These are phyloP conservation scores for Metridium senile DNA, from an alignment of 92 coral and sea anemone species.

Conservation along the genomic window DNA sequence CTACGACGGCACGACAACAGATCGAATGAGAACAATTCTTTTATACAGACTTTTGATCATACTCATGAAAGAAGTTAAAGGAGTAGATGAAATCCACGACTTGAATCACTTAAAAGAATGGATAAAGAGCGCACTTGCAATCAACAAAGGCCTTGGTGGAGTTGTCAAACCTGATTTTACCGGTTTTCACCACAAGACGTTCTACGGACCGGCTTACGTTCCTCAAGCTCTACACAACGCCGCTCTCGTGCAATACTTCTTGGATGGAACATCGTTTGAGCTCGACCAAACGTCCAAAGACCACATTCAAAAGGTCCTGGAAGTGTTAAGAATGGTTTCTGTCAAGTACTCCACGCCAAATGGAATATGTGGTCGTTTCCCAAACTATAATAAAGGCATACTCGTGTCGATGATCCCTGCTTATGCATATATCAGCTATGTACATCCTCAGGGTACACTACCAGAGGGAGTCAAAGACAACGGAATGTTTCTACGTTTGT, in stretches of 20 bases:
- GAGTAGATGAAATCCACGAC: constrained; percentile 53
- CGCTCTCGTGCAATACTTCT: constrained; percentile 45
- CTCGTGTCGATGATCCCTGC: constrained; percentile 29
- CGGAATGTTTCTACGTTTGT: constrained; percentile 41
- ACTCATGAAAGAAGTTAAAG: constrained; percentile 37
- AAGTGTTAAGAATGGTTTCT: constrained; percentile 38
- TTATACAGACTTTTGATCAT: constrained; percentile 57
- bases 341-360: constrained; percentile 56
- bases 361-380: constrained; percentile 52
- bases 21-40: constrained; percentile 61
- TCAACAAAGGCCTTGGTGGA: constrained; percentile 60
- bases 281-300: constrained; percentile 4
- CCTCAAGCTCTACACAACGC: constrained; percentile 54
- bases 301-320: constrained; percentile 37
- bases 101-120: constrained; percentile 51
- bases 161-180: constrained; percentile 64
- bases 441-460: neutral
- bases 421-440: constrained; percentile 32
- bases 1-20: constrained; percentile 61
- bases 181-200: constrained; percentile 56
- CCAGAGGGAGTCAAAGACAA: neutral
- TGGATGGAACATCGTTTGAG: constrained; percentile 36
- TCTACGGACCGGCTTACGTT: constrained; percentile 60
- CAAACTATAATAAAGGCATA: constrained; percentile 24
- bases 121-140: constrained; percentile 43